These are phyloP conservation scores for Plestiodon gilberti DNA, from an alignment of 2,113 vertebrate genomes.

Conservation along the genomic window DNA sequence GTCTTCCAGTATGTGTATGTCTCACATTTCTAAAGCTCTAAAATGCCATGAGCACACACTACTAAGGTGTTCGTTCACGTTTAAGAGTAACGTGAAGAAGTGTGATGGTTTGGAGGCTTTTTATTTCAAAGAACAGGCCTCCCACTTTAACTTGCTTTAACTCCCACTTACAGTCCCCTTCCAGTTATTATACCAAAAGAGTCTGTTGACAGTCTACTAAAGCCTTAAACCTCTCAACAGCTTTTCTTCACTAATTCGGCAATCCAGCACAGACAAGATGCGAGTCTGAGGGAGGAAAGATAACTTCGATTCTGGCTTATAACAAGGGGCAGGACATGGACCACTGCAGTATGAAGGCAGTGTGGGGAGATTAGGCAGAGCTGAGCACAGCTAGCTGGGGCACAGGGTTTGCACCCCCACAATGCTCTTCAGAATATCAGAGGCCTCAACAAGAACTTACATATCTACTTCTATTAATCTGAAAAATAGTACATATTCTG, in stretches of 20 bases:
- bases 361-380: background rate
- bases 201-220: background rate
- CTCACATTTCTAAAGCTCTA: background rate
- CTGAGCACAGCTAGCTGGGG: background rate
- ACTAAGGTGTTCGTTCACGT: background rate
- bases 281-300: background rate
- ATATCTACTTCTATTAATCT: slow-evolving; percentile 1
- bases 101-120: background rate
- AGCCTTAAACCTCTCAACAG: background rate
- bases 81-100: background rate
- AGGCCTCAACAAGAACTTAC: background rate
- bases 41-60: background rate
- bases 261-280: background rate
- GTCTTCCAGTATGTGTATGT: background rate
- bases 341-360: background rate
- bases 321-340: background rate
- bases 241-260: background rate
- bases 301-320: background rate
- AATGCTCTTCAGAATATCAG: background rate
- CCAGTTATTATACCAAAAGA: background rate
- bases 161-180: background rate
- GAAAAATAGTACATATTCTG: slow-evolving; percentile 2
- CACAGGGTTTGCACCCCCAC: background rate
- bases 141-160: background rate
- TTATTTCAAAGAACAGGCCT: too few species aligned